Evolutionary conservation across 2,113 vertebrate genomes (phyloP), one percentile per base, ranked within the genome.

Genomic region (Neogale vison): DNA sequence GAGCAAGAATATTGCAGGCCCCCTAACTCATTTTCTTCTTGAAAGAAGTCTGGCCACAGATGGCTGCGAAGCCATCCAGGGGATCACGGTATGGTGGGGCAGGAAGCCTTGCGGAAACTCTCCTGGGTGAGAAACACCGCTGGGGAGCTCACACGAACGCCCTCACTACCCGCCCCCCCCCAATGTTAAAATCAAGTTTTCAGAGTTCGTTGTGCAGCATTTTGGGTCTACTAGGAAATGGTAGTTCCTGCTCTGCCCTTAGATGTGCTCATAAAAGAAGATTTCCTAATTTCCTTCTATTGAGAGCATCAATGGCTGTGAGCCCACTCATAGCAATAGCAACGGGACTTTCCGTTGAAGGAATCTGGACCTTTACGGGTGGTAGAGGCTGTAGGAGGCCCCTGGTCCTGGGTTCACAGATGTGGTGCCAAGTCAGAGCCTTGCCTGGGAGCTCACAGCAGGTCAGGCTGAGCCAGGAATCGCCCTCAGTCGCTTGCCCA

Each of bases 261-360:
- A n/a, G 5, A 74, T 45, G 45, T 34, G 29, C 34, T 76, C 57
- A 47, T n/a, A 12, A 87, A 80, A 90, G 65, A 72, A 90, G 42
- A 90, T 93, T 45, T 81, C 57, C 55, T 57, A 10, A 3, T 61
- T 88, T 93, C 67, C 61, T 92, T 45, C 61, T 83, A 9, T 69
- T 36, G 92, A 96, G 83, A 74, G 92, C 42, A 24, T 39, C 1
- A 36, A 34, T 50, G 50, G 50, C 18, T 39, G 24, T 21, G 63
- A 95, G 34, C 21, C 55, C 67, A 71, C 45, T 63, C 39, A 47
- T 81, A 86, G 24, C 31, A 47, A 47, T 81, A 86, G 24, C 31
- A 47, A 39, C 7, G 17, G 8, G 10, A 7, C 47, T 92, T 86
- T 45, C 72, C 79, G 34, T 34, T 10, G 29, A 42, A 12, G 24